phyloP scores from a whole-genome alignment of 2,888 invertebrate genomes.

The Acrocera orbiculus region DNA sequence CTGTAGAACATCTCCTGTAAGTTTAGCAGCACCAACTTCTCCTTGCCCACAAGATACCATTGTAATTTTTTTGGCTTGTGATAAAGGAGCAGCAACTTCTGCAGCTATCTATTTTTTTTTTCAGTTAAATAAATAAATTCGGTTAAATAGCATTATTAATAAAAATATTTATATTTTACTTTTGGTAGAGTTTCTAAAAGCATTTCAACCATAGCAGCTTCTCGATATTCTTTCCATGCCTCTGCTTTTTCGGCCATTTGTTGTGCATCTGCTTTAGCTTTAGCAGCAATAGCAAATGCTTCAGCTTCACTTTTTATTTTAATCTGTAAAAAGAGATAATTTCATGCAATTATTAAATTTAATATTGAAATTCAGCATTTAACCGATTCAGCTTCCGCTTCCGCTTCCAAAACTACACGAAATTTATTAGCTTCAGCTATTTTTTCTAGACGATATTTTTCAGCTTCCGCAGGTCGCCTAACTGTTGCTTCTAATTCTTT shows the following conservation, averaged over 20 bases:
- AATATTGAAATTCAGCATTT: constrained; percentile 10
- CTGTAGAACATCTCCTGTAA: constrained; percentile 83
- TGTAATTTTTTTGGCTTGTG: constrained; percentile 86
- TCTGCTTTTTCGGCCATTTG: constrained; percentile 96
- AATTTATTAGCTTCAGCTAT: constrained; percentile 83
- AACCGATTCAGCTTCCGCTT: constrained; percentile 83
- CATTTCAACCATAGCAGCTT: constrained; percentile 93
- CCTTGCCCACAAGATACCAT: constrained; percentile 90
- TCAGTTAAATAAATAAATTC: no score
- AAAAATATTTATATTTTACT: no score
- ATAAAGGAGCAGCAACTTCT: constrained; percentile 87
- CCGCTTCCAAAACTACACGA: constrained; percentile 81
- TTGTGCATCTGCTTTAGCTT: constrained; percentile 89
- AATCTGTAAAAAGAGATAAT: constrained; percentile 23
- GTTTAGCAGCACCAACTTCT: constrained; percentile 83
- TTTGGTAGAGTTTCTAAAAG: constrained; percentile 86
- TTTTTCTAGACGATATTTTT: constrained; percentile 78
- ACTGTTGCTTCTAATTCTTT: constrained; percentile 85
- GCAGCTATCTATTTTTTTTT: constrained; percentile 60
- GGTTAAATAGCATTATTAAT: no score
- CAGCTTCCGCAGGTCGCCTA: constrained; percentile 89
- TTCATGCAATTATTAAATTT: constrained; percentile 1
- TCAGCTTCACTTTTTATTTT: constrained; percentile 74
- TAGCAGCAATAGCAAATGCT: constrained; percentile 85
- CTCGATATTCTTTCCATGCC: constrained; percentile 91